Base-by-base conservation (phyloP, 1,140 invertebrate genomes). In the Lamellibrachia luymesi region DNA sequence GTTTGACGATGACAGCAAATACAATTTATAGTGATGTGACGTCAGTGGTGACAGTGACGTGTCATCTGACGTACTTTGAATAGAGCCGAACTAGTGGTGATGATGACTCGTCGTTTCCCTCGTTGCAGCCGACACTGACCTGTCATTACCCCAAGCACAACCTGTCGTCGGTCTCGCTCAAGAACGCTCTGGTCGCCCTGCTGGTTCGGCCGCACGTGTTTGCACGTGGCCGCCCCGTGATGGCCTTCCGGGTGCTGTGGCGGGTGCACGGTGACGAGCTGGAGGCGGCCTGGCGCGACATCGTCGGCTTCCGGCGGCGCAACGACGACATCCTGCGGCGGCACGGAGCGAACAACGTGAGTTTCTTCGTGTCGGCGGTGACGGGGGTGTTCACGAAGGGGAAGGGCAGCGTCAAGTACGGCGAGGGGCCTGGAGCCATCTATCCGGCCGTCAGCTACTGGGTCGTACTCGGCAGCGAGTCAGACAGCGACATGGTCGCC, bases 291-390 rank as follows among this genome's bases (percentile, higher is more conserved):
- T 91, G 91, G 91, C 49, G 51, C 7, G 49, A n/a, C 91, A 91
- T 91, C 91, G 49, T 50, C 91, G 49, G 51, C 51, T 91, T 13
- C 49, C 91, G 91, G 49, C 91, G 17, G 25, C 49, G 17, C 91
- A 50, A 5, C 91, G 91, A 91, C 25, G 91, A 91, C 91, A 91
- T 91, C 91, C 13, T 91, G n/a, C 8, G 91, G 91, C 49, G 49
- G 91, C 8, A 25, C 4, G 91, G 22, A 13, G 10, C 49, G 17
- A 13, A 4, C 49, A 91, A 51, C 25, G 49, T 51, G 91, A 91
- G 91, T n/a, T 91, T 91, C 91, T 91, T 91, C 91, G 49, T 91
- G 49, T 91, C 91, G 91, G 91, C 91, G 13, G 91, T 91, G 91
- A 91, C 91, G 49, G 91, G 91, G 13, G 49, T 91, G 49, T 91